A percentile compares a stretch with the other conserved stretches of the same genome.
These are phyloP conservation scores for Orestias chungarensis DNA, from an alignment of 2,797 vertebrate genomes.

Conservation along the genomic window DNA sequence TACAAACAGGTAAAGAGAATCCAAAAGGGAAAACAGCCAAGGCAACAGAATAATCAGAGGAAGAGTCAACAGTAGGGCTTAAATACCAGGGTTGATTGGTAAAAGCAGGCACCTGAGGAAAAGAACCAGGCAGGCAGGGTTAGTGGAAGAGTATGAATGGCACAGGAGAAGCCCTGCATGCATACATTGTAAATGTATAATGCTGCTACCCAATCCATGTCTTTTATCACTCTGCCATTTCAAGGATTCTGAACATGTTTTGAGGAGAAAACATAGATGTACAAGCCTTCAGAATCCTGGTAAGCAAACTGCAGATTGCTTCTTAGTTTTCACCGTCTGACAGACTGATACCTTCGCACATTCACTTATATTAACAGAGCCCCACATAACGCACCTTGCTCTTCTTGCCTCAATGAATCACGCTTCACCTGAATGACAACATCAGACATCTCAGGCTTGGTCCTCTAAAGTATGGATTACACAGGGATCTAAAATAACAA, in stretches of 20 bases:
- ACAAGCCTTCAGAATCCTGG: slow-evolving; percentile 5
- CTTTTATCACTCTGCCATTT: neutral
- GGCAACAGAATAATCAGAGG: too few relatives aligned
- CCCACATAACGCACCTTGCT: slow-evolving; percentile 43
- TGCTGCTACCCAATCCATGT: neutral
- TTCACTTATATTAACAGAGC: slow-evolving; percentile 27
- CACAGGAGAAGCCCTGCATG: neutral
- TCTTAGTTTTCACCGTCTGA: slow-evolving; percentile 19
- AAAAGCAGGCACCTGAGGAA: too few relatives aligned
- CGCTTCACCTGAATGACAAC: slow-evolving; percentile 47
- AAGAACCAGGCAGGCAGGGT: too few relatives aligned
- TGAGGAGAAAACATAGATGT: slow-evolving; percentile 7
- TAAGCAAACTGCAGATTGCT: slow-evolving; percentile 23
- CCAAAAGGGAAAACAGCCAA: too few relatives aligned
- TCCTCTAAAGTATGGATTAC: slow-evolving; percentile 53
- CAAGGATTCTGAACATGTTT: slow-evolving; percentile 10
- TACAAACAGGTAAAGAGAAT: too few relatives aligned
- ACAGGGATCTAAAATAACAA: slow-evolving; percentile 55
- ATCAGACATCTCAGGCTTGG: slow-evolving; percentile 31
- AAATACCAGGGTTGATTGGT: too few relatives aligned
- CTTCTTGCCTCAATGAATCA: slow-evolving; percentile 56
- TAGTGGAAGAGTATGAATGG: too few relatives aligned
- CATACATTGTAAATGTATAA: neutral
- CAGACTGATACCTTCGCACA: slow-evolving; percentile 12
- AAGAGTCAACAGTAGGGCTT: too few relatives aligned